Evolutionary conservation across 2,797 vertebrate genomes (phyloP), one percentile per base, ranked within the genome.

Genomic region (Cuniculus paca): DNA sequence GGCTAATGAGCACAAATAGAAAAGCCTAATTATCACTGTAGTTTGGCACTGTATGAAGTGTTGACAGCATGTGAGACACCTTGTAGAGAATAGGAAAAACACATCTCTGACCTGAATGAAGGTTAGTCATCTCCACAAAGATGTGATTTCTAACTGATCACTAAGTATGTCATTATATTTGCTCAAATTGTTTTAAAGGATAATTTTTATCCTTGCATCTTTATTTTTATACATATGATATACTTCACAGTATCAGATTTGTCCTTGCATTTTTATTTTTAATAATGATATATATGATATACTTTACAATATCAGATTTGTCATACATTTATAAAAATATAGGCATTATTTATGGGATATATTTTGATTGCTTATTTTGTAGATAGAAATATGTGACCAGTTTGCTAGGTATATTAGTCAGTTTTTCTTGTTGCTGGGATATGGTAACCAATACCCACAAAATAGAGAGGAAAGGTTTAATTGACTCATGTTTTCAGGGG

Each of bases 1-100:
- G 84, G 91, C 20, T 95, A 95, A 96, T 89, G 93, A 97, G 72
- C 88, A 83, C 80, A 97, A 92, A 83, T 86, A 88, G 52, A 88
- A 94, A 95, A 88, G 75, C 58, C 39, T 93, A 85, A 94, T 97
- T 95, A 90, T 94, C 79, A 83, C 50, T 70, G 12, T n/a, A 70
- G 12, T 34, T 94, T 91, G 81, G 70, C 45, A 91, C 79, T 86
- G 45, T 9, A 2, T 45, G 58, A 45, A 63, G 84, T 95, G 88
- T 92, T 96, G 95, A 95, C 88, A 95, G 92, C 6, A 8, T 56
- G 48, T 88, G 60, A 84, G 78, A 78, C 52, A 72, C 78, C 22
- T 88, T 79, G 36, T 3, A 39, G 72, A 74, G n/a, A 48, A 6
- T 19, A 75, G 58, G 19, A 84, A 95, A 94, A 90, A 80, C 52